Conservation (phyloP, 1,140 invertebrate genomes). For the Sarcophaga peregrina region DNA sequence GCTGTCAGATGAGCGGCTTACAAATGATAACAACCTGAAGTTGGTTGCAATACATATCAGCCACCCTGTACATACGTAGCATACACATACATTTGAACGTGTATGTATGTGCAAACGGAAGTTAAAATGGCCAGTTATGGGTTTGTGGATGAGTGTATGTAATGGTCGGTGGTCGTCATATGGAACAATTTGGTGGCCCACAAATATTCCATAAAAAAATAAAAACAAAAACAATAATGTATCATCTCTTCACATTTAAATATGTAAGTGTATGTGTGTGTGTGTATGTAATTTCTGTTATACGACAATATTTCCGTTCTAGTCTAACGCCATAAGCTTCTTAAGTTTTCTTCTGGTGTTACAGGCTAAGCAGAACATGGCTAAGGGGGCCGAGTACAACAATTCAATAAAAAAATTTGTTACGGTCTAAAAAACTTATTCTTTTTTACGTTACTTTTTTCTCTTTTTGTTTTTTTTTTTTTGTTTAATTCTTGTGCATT, state of each 20-base stretch:
- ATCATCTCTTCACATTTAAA: not conserved
- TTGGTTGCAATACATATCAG: too few relatives aligned
- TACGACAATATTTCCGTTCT: slow-evolving; percentile 16
- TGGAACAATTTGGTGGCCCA: slow-evolving; percentile 28
- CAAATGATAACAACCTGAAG: too few relatives aligned
- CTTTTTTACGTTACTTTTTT: not conserved
- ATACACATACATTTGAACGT: not conserved
- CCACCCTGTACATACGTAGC: too few relatives aligned
- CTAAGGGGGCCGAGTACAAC: slow-evolving; percentile 28
- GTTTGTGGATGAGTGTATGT: not conserved
- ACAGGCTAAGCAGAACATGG: not conserved
- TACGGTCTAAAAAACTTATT: slow-evolving; percentile 21
- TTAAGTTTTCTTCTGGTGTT: not conserved
- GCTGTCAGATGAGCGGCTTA: too few relatives aligned
- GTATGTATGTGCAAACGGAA: not conserved
- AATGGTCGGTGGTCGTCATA: slow-evolving; percentile 7
- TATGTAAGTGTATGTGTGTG: not conserved
- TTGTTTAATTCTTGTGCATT: slow-evolving; percentile 16
- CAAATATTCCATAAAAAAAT: slow-evolving; percentile 1
- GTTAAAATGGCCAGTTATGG: slow-evolving; percentile 19
- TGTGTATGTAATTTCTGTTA: not conserved
- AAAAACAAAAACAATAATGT: slow-evolving; percentile 3
- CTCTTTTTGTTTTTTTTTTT: too few relatives aligned
- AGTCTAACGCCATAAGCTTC: slow-evolving; percentile 7
- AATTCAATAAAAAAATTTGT: slow-evolving; percentile 44